Percentiles rank a stretch among this genome's conserved stretches.
These are phyloP conservation scores for Parus major DNA, from an alignment of 2,113 vertebrate species.

Conservation along the genomic window DNA sequence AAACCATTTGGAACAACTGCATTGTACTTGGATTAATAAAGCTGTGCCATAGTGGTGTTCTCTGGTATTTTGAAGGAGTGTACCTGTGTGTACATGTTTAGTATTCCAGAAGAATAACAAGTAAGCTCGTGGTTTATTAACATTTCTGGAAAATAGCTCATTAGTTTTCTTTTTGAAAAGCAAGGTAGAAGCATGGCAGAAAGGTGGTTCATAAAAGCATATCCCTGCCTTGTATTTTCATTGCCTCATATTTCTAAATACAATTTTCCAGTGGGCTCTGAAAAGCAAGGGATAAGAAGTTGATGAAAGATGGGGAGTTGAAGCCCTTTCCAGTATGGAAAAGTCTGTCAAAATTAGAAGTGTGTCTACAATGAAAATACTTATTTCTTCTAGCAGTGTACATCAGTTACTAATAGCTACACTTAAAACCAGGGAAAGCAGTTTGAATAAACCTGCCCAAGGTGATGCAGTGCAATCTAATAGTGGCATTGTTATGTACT, in stretches of 20 bases:
- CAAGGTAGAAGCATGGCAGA: background rate
- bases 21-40: background rate
- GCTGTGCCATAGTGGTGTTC: background rate
- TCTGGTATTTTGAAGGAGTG: background rate
- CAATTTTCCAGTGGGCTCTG: background rate
- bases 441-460: background rate
- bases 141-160: background rate
- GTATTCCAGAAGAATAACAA: slow-evolving; percentile 2
- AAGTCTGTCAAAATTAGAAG: background rate
- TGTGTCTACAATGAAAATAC: background rate
- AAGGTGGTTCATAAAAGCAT: background rate
- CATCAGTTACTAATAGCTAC: background rate
- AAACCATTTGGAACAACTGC: background rate
- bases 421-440: background rate
- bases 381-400: background rate
- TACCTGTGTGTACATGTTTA: background rate
- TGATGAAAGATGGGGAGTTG: background rate
- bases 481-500: background rate
- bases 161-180: background rate
- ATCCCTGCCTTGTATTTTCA: background rate
- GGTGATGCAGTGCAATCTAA: background rate
- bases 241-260: background rate
- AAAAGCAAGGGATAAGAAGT: background rate
- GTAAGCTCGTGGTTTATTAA: background rate
- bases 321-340: background rate